Conservation (phyloP, 1,140 invertebrate species). For the Bombus turneri region DNA sequence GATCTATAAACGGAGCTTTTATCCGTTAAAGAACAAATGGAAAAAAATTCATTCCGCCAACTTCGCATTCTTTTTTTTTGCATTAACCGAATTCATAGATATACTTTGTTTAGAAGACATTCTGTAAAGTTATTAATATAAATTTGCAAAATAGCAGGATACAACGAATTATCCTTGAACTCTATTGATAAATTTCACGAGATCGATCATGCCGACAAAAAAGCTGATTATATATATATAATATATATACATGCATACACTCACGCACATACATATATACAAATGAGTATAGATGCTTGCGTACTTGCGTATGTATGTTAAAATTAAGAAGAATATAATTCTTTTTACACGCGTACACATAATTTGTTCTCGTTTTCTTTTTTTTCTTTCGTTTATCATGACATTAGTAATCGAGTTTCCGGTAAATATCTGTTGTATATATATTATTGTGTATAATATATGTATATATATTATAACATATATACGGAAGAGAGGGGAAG, state of each 20-base stretch:
- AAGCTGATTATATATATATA: constrained; percentile 36
- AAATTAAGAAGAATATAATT: not conserved
- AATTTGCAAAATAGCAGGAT: constrained; percentile 31
- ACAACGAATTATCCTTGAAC: constrained; percentile 26
- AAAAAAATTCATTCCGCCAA: not conserved
- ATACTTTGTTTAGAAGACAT: not conserved
- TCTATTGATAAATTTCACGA: constrained; percentile 31
- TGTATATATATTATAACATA: constrained; percentile 52
- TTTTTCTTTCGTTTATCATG: constrained; percentile 3
- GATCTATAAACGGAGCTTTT: not conserved
- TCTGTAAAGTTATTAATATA: not conserved
- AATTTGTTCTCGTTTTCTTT: constrained; percentile 17
- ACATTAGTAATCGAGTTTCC: constrained; percentile 13
- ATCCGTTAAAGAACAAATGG: not conserved
- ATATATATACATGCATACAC: constrained; percentile 23
- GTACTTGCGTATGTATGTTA: constrained; percentile 6
- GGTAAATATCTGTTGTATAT: constrained; percentile 64
- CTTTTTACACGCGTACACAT: constrained; percentile 9
- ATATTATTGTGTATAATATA: constrained; percentile 66
- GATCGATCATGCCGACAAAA: constrained; percentile 33
- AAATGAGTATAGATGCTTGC: not conserved
- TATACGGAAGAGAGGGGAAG: constrained; percentile 44
- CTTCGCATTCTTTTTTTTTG: not conserved
- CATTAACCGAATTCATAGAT: not conserved
- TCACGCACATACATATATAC: constrained; percentile 23